phyloP scores from a whole-genome alignment of 2,113 vertebrate species.

The Dryoscopus gambensis region DNA sequence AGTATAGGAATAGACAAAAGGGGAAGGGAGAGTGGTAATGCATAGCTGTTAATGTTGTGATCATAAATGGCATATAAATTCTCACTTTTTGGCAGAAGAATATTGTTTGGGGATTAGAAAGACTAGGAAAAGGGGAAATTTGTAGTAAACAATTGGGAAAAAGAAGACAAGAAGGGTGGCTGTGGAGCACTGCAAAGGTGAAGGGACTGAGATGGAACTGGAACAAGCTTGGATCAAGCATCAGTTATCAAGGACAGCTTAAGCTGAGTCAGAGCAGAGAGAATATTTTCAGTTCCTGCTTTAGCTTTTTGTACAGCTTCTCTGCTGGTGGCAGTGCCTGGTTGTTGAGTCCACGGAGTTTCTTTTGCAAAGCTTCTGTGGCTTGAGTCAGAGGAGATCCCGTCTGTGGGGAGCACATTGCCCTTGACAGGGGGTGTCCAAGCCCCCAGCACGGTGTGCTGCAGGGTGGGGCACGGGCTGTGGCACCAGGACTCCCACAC shows the following conservation, averaged over 20 bases:
- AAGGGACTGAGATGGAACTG: neutral
- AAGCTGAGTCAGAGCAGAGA: neutral
- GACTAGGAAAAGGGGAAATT: neutral
- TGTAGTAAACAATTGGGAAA: neutral
- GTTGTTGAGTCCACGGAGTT: neutral
- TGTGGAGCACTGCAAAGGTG: neutral
- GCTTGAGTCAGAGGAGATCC: neutral
- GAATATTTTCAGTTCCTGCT: neutral
- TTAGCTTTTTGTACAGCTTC: neutral
- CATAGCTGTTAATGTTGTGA: neutral
- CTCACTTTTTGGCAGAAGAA: neutral
- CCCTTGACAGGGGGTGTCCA: neutral
- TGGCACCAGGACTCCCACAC: neutral
- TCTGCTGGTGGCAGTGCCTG: neutral
- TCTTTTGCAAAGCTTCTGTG: neutral
- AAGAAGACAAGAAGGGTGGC: neutral
- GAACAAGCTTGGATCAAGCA: neutral
- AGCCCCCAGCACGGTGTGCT: fast-evolving
- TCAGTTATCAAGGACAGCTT: neutral
- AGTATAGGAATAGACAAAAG: neutral
- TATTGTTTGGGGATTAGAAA: neutral
- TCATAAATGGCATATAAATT: neutral
- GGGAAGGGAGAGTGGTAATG: neutral
- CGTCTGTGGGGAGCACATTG: neutral
- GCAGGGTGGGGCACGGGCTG: fast-evolving